Percentiles rank a stretch among this genome's conserved stretches.
Evolutionary conservation across 2,113 vertebrate genomes (phyloP).

Genomic region (Pluvialis apricaria): DNA sequence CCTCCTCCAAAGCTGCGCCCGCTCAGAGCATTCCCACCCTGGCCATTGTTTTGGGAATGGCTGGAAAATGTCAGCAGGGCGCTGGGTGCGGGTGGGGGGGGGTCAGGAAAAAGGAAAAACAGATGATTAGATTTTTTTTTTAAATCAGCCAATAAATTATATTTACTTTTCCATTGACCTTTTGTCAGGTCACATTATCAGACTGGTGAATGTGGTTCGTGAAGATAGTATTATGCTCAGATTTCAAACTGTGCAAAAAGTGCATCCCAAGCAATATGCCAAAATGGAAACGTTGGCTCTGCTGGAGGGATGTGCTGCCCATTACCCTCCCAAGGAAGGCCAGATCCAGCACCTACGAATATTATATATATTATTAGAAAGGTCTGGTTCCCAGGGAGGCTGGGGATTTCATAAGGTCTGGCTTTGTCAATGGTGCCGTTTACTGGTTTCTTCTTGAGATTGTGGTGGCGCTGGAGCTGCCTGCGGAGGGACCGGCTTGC

Average conservation of each 20-base stretch:
- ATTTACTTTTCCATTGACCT: constrained; percentile 64
- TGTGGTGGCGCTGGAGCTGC: background rate
- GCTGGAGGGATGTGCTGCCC: background rate
- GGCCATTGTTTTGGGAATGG: constrained; percentile 53
- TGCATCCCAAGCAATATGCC: constrained; percentile 44
- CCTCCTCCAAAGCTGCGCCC: background rate
- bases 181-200: constrained; percentile 32
- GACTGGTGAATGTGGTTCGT: constrained; percentile 39
- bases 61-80: constrained; percentile 64
- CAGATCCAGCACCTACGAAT: background rate
- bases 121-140: constrained; percentile 58
- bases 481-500: background rate
- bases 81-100: constrained; percentile 41
- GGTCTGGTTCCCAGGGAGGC: background rate
- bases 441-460: background rate
- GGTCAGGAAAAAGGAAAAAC: constrained; percentile 64
- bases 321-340: background rate
- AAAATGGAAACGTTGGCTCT: background rate
- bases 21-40: constrained; percentile 28
- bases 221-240: constrained; percentile 41
- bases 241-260: constrained; percentile 40
- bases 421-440: background rate
- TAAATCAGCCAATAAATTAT: constrained; percentile 54
- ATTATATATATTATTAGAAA: background rate
- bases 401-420: background rate